Evolutionary conservation across 1,140 invertebrate genomes (phyloP), one percentile per base, ranked within the genome.

Genomic region (Rhynchophorus ferrugineus): DNA sequence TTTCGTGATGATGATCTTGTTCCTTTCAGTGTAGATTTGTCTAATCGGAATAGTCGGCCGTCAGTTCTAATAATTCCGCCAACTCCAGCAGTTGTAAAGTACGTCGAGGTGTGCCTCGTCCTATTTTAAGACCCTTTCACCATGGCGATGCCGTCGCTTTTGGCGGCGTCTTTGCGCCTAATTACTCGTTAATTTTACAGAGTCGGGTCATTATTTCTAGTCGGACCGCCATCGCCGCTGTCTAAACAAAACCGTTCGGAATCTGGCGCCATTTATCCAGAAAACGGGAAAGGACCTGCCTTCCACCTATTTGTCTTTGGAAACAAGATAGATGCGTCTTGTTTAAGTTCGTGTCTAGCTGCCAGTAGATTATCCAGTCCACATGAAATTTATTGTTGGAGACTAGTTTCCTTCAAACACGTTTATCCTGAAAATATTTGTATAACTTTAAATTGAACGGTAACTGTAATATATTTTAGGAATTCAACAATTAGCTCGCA

Each of bases 181-280:
- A 51, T 51, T 51, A 38, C 49, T 38, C 33, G 39, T 51, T 51
- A 51, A 51, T 51, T 51, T 51, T 36, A 51, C 34, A 34, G 41
- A 38, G 49, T 51, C 49, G 49, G 44, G 33, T 29, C 44, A 51
- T 51, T 51, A 51, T 51, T 51, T 51, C 49, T 14, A 44, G 49
- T 44, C 41, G 7, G 39, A 3, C 41, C 41, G 49, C 49, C 49
- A 44, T 41, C 37, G 41, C 17, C 24, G 14, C 42, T 51, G 49
- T 51, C 49, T 51, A 51, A 51, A 51, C 49, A 51, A 14, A 16
- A 43, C 13, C 48, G 37, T 49, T 49, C 29, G 24, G 39, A 3
- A 17, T 36, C 22, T 18, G 49, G 34, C 41, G 41, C 49, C 41
- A 24, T 51, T 44, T 44, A 51, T 51, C 49, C 24, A 20, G 41